Evolutionary conservation across 2,888 invertebrate species (phyloP).

Genomic region (Pseudococcus viburni): DNA sequence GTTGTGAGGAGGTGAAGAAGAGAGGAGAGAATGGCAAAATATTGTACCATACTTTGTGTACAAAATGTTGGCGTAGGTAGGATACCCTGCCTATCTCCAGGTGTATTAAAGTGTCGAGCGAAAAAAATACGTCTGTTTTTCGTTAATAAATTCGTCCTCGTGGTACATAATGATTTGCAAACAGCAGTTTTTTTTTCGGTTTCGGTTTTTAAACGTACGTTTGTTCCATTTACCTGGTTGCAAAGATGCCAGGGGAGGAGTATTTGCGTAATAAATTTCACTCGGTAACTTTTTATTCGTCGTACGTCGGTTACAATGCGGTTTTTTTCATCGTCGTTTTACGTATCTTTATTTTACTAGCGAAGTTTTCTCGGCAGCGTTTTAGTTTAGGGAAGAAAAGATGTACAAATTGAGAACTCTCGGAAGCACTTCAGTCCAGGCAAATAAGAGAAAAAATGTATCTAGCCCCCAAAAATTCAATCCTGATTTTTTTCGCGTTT

Average conservation of each 20-base stretch:
- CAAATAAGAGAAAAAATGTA: no score
- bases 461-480: no score
- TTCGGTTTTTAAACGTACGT: neutral
- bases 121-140: neutral
- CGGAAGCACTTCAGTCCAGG: no score
- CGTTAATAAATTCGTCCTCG: constrained; percentile 14
- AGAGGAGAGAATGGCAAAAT: neutral
- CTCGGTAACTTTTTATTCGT: neutral
- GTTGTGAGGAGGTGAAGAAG: neutral
- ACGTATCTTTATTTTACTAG: neutral
- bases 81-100: neutral
- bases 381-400: no score
- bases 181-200: neutral
- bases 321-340: neutral
- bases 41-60: neutral
- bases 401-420: no score
- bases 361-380: no score
- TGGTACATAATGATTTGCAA: neutral
- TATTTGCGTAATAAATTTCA: neutral
- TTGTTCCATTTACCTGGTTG: neutral
- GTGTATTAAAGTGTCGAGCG: neutral
- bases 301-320: neutral
- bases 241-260: neutral
- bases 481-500: no score
- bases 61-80: neutral